A percentile compares a stretch with the other conserved stretches of the same genome.
phyloP scores from a whole-genome alignment of 2,113 vertebrate species.

The Apodemus speciosus region DNA sequence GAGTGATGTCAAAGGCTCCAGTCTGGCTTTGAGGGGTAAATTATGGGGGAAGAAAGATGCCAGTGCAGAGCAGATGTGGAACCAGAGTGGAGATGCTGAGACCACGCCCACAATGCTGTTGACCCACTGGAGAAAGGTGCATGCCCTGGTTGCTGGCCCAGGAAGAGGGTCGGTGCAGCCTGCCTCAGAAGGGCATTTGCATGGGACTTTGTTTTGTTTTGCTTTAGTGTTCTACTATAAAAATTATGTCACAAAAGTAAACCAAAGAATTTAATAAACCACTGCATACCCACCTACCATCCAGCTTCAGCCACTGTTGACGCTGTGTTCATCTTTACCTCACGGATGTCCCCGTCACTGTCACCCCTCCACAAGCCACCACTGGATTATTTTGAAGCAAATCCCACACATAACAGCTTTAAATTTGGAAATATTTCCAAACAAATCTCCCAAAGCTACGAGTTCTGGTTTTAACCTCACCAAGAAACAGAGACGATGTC shows the following conservation, averaged over 20 bases:
- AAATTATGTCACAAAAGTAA: neutral
- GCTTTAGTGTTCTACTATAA: neutral
- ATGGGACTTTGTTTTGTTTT: neutral
- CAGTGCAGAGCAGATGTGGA: neutral
- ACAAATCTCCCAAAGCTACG: neutral
- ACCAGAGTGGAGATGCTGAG: neutral
- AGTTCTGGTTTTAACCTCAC: neutral
- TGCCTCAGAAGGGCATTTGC: neutral
- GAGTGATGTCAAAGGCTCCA: neutral
- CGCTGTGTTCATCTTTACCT: neutral
- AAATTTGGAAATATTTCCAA: neutral
- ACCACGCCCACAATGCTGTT: neutral
- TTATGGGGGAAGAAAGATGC: neutral
- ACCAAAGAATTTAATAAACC: neutral
- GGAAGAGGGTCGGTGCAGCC: neutral
- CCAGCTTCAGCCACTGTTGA: neutral
- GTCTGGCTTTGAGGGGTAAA: neutral
- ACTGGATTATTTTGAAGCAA: neutral
- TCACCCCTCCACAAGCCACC: too few species aligned
- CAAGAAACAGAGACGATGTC: neutral
- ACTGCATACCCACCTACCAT: too few species aligned
- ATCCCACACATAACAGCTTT: neutral
- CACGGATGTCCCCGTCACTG: neutral
- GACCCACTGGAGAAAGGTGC: neutral
- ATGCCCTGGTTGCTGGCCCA: neutral